Conservation (phyloP, 2,113 vertebrate species). For the Gracilinanus agilis region DNA sequence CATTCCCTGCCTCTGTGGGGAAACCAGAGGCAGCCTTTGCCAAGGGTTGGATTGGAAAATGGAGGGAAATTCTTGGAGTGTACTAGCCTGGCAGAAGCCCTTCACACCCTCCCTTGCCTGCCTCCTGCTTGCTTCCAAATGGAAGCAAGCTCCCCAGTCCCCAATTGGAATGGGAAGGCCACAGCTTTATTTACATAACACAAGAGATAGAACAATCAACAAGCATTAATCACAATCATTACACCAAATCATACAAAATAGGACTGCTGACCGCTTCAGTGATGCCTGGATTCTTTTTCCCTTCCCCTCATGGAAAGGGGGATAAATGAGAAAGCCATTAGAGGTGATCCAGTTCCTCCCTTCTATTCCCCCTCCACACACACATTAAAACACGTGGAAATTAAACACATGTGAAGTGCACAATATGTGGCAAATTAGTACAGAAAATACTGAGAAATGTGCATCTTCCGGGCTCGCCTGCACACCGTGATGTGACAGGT, state of each 20-base stretch:
- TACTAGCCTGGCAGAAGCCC: not conserved
- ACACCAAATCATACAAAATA: constrained; percentile 60
- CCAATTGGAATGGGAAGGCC: constrained; percentile 56
- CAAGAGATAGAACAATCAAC: constrained; percentile 41
- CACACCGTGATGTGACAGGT: constrained; percentile 85
- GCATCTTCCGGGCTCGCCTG: constrained; percentile 77
- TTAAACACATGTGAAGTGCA: constrained; percentile 82
- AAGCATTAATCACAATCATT: constrained; percentile 69
- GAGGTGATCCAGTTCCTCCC: constrained; percentile 71
- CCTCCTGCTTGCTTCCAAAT: not conserved
- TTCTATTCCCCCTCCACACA: not conserved
- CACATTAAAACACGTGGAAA: constrained; percentile 82
- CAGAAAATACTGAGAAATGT: constrained; percentile 78
- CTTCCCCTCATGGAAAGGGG: constrained; percentile 60
- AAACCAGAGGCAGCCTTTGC: constrained; percentile 64
- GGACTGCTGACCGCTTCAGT: constrained; percentile 68
- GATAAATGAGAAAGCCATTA: constrained; percentile 62
- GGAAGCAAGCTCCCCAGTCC: constrained; percentile 36
- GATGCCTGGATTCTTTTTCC: constrained; percentile 11
- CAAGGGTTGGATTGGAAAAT: constrained; percentile 20
- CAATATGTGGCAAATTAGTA: constrained; percentile 84
- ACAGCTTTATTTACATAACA: constrained; percentile 66
- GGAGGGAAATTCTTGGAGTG: not conserved
- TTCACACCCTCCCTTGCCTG: not conserved
- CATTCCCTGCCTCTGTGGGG: constrained; percentile 62